These are phyloP conservation scores for Brachionus koreanus DNA, from an alignment of 1,140 invertebrate species.

Conservation along the genomic window DNA sequence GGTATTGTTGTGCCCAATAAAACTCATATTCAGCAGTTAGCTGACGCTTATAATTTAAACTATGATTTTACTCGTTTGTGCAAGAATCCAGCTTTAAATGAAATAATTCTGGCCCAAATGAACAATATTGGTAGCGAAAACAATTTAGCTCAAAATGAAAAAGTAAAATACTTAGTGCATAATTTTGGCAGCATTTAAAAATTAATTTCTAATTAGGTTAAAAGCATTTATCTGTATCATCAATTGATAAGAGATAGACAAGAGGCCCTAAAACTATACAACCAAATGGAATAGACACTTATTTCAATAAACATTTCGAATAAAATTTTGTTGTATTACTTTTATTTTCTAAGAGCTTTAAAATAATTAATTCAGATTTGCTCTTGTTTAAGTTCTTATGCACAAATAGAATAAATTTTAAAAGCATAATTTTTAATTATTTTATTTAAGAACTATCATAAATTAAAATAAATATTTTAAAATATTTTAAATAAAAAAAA, in stretches of 20 bases:
- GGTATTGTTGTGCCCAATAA: neutral
- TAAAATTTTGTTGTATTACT: neutral
- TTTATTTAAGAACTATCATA: neutral
- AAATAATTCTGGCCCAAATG: slow-evolving; percentile 4
- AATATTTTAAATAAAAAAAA: too few species aligned
- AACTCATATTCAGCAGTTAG: neutral
- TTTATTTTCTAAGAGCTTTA: neutral
- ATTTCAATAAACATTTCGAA: neutral
- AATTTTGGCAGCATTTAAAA: neutral
- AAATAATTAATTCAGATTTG: neutral
- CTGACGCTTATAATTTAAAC: neutral
- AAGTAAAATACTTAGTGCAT: neutral
- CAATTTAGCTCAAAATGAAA: neutral
- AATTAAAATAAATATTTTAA: neutral
- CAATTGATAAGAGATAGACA: neutral
- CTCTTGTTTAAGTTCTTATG: neutral
- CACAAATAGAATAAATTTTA: neutral
- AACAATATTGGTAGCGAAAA: neutral
- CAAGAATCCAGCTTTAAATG: neutral
- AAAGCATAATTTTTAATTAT: slow-evolving; percentile 1
- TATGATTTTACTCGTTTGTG: slow-evolving; percentile 11
- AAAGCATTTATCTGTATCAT: neutral
- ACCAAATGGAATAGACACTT: neutral
- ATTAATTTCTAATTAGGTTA: neutral
- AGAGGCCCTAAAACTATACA: neutral